Conservation (phyloP, 2,797 vertebrate species). For the Channa striata region DNA sequence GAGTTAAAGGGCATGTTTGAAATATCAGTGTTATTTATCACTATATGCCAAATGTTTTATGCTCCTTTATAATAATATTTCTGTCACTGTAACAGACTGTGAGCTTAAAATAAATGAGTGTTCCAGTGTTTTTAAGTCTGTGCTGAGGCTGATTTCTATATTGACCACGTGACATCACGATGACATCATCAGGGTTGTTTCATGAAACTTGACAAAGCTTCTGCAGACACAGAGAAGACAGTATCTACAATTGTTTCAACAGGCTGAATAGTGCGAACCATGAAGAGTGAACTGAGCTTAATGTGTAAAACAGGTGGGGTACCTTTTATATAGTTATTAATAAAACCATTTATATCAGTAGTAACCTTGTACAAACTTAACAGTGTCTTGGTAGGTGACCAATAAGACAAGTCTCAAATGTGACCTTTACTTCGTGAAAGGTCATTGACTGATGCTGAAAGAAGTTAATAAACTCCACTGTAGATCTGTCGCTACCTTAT, state of each 20-base stretch:
- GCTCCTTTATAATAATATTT: slow-evolving; percentile 6
- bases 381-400: slow-evolving; percentile 8
- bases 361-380: slow-evolving; percentile 24
- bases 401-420: slow-evolving; percentile 30
- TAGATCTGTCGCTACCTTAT: slow-evolving; percentile 28
- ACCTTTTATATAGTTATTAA: slow-evolving; percentile 15
- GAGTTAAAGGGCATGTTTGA: slow-evolving; percentile 19
- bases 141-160: background rate
- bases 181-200: slow-evolving; percentile 1
- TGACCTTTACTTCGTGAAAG: slow-evolving; percentile 48
- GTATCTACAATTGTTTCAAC: background rate
- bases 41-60: background rate
- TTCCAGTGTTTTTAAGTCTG: background rate
- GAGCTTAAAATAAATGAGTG: slow-evolving; percentile 1
- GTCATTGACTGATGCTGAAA: slow-evolving; percentile 43
- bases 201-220: background rate
- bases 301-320: slow-evolving; percentile 9
- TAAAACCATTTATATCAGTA: slow-evolving; percentile 21
- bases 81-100: background rate
- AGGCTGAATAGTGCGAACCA: background rate
- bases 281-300: background rate
- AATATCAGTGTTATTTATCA: slow-evolving; percentile 11
- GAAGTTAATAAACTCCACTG: slow-evolving; percentile 49
- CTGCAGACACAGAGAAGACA: background rate
- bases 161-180: slow-evolving; percentile 4